Conservation (phyloP, 2,113 vertebrate species). For the Corythoichthys haematopterus region DNA sequence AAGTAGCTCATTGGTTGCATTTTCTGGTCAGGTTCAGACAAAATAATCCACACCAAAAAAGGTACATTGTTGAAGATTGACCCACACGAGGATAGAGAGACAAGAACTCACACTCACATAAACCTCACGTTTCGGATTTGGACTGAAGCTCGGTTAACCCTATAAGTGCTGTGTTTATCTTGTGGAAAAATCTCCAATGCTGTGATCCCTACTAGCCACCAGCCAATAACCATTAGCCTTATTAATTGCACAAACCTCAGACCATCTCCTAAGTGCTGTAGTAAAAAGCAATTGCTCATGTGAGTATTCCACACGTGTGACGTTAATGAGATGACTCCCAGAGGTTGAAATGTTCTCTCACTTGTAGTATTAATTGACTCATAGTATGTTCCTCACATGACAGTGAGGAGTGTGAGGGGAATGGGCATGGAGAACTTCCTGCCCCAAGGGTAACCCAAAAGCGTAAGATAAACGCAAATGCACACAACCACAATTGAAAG, state of each 20-base stretch:
- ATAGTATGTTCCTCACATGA: slow-evolving; percentile 22
- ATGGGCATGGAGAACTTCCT: not conserved
- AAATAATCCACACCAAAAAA: no score
- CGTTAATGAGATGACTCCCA: slow-evolving; percentile 45
- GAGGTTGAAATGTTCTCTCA: slow-evolving; percentile 44
- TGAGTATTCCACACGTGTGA: slow-evolving; percentile 16
- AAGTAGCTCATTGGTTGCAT: not conserved
- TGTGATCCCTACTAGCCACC: slow-evolving; percentile 29
- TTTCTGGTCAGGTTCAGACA: no score
- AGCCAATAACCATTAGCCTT: slow-evolving; percentile 59
- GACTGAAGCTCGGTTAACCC: slow-evolving; percentile 28
- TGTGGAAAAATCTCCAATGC: slow-evolving; percentile 36
- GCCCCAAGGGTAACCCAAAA: not conserved
- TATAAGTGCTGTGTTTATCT: slow-evolving; percentile 42
- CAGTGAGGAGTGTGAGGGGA: not conserved
- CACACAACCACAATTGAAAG: not conserved
- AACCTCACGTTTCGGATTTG: no score
- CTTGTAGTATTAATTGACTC: slow-evolving; percentile 15
- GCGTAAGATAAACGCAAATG: not conserved
- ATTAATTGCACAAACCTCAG: slow-evolving; percentile 51
- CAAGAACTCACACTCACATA: no score
- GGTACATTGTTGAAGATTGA: no score
- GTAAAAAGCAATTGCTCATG: slow-evolving; percentile 31
- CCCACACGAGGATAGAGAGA: no score
- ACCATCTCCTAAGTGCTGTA: slow-evolving; percentile 43